Evolutionary conservation across 2,888 invertebrate species (phyloP), one percentile per base, ranked within the genome.

Genomic region (Acleris holmiana): DNA sequence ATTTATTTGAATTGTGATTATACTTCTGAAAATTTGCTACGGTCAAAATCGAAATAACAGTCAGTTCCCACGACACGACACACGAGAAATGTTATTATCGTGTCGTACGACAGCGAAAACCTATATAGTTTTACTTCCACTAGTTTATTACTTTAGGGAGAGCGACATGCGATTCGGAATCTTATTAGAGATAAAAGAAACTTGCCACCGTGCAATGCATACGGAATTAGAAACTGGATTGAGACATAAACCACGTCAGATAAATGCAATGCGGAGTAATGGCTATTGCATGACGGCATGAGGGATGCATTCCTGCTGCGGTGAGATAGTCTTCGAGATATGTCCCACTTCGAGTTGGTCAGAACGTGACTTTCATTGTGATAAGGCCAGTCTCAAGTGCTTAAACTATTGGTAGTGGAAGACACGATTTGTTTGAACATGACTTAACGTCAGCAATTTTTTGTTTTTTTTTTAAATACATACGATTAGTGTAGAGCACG

Each of bases 131-230:
- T 69, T 77, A 79, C 83, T 70, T 76, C 83, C 76, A 80, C 80
- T 85, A 84, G 84, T 89, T 88, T 91, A 89, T 91, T 90, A 86
- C 89, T 89, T 87, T 84, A 86, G 89, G 91, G 91, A 88, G 82
- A 76, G 75, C 79, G 79, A 83, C 85, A 82, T 81, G 76, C 79
- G 83, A 86, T 88, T 86, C 82, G 86, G 86, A 88, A 91, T 91
- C 89, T 91, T 88, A 89, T 89, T 91, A 87, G 79, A 89, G 91
- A 91, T 91, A 90, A 88, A 91, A 89, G 87, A 85, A 88, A 88
- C 84, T 86, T 78, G 74, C 80, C 75, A 77, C 76, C 83, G 78
- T 77, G 83, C 85, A 85, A 84, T 88, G 89, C 90, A 90, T 89
- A 87, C 79, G 56, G 73, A 84, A 83, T 80, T 75, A 74, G 73